Evolutionary conservation across 92 coral and sea anemone species (phyloP).

Genomic region (Blastomussa wellsi): DNA sequence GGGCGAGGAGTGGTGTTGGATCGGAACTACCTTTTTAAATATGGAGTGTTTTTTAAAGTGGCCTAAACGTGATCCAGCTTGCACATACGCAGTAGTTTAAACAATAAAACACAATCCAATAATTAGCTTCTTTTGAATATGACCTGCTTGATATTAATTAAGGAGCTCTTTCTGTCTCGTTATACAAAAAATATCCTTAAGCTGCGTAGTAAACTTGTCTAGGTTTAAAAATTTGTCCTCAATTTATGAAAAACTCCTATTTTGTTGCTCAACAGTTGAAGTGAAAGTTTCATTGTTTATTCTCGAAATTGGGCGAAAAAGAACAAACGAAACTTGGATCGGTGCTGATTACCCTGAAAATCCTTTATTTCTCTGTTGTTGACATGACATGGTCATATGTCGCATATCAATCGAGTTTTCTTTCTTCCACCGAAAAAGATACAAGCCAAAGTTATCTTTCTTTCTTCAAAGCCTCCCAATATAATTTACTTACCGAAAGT

Average conservation of each 20-base stretch:
- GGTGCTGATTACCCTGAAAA: slow-evolving; percentile 10
- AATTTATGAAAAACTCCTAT: neutral
- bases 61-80: neutral
- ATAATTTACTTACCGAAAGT: neutral
- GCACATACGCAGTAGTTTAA: neutral
- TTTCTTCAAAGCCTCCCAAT: neutral
- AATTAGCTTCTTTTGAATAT: neutral
- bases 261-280: neutral
- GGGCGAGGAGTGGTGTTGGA: too few relatives aligned
- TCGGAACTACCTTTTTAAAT: too few relatives aligned
- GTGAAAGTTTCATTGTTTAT: neutral
- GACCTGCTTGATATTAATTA: neutral
- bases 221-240: neutral
- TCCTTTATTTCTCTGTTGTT: slow-evolving; percentile 1
- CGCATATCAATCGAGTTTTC: neutral
- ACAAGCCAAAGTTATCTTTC: too few relatives aligned
- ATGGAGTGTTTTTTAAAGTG: too few relatives aligned
- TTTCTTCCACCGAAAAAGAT: neutral
- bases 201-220: neutral
- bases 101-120: slow-evolving; percentile 4
- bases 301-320: slow-evolving; percentile 1
- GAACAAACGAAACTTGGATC: slow-evolving; percentile 5
- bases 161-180: neutral
- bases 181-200: neutral
- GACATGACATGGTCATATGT: neutral